phyloP scores from a whole-genome alignment of 2,797 vertebrate genomes.

The Scleropages formosus region DNA sequence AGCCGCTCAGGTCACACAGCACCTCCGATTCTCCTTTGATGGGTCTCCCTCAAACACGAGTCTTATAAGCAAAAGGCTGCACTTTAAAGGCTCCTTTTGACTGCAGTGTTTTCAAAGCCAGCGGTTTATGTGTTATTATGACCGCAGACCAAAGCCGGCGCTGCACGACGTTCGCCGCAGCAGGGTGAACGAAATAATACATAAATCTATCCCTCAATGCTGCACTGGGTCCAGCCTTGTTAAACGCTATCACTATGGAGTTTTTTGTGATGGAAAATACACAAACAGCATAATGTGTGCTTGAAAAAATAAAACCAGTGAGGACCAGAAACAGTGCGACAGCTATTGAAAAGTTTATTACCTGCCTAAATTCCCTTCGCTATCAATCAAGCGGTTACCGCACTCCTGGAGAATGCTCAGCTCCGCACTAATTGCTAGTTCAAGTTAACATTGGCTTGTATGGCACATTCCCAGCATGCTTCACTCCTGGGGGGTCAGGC shows the following conservation, averaged over 20 bases:
- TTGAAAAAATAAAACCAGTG: constrained; percentile 55
- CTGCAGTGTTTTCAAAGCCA: constrained; percentile 15
- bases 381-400: constrained; percentile 68
- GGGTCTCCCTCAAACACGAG: not conserved
- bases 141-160: constrained; percentile 1
- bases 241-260: constrained; percentile 48
- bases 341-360: constrained; percentile 62
- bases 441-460: constrained; percentile 67
- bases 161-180: constrained; percentile 1
- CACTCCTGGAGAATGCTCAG: constrained; percentile 61
- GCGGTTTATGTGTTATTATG: constrained; percentile 21
- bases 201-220: not conserved
- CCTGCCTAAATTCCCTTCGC: constrained; percentile 61
- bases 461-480: constrained; percentile 60
- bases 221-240: constrained; percentile 27
- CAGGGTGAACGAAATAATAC: not conserved
- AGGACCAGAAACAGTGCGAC: constrained; percentile 55
- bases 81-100: not conserved
- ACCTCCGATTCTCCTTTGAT: too few species aligned
- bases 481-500: constrained; percentile 51
- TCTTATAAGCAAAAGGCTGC: not conserved
- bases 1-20: too few species aligned
- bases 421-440: constrained; percentile 66
- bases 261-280: constrained; percentile 49
- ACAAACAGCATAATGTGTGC: constrained; percentile 49